Conservation (phyloP, 2,113 vertebrate genomes). For the Lepisosteus oculatus region DNA sequence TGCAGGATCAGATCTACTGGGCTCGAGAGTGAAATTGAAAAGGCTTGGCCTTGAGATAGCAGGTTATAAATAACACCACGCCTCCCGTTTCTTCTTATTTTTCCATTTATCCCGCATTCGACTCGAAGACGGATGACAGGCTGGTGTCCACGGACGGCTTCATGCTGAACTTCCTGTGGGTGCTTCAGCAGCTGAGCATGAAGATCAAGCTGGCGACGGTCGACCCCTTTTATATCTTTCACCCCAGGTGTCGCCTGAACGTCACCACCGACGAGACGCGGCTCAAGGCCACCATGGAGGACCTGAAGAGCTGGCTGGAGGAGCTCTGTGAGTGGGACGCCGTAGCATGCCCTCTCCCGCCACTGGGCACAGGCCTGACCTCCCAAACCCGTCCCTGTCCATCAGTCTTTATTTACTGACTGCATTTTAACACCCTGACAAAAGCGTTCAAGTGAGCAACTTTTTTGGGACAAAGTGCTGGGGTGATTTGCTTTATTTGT, state of each 20-base stretch:
- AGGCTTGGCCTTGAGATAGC: too few species aligned
- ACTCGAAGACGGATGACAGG: constrained; percentile 86
- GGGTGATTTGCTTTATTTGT: too few species aligned
- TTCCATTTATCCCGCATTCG: background rate
- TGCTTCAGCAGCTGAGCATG: constrained; percentile 93
- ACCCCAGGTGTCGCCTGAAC: constrained; percentile 84
- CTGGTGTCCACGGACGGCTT: constrained; percentile 95
- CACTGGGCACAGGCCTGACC: too few species aligned
- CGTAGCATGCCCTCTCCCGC: too few species aligned
- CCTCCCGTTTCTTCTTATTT: background rate
- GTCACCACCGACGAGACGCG: constrained; percentile 87
- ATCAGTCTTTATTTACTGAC: too few species aligned
- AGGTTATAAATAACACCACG: too few species aligned
- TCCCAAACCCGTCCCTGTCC: too few species aligned
- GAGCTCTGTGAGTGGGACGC: constrained; percentile 79
- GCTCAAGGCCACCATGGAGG: constrained; percentile 92
- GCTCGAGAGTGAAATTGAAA: too few species aligned
- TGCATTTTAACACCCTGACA: too few species aligned
- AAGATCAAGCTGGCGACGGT: constrained; percentile 97
- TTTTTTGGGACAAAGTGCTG: too few species aligned
- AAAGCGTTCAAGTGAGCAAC: too few species aligned
- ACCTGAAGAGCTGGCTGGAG: constrained; percentile 81
- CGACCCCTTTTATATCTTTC: constrained; percentile 95
- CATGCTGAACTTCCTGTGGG: constrained; percentile 98
- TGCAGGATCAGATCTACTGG: too few species aligned